Evolutionary conservation across 2,797 vertebrate species (phyloP), one percentile per base, ranked within the genome.

Genomic region (Tiaroga cobitis): DNA sequence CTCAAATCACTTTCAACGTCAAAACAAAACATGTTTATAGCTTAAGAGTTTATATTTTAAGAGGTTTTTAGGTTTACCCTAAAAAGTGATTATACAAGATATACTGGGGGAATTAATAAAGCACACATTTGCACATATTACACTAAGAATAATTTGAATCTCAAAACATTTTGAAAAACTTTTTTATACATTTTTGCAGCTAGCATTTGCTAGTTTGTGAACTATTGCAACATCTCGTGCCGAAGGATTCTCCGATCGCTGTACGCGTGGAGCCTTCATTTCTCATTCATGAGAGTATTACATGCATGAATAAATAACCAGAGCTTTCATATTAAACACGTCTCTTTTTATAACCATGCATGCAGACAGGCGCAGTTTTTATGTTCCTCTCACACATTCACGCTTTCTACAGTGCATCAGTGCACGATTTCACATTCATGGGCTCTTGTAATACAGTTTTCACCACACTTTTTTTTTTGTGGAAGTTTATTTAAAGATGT

Each of bases 251-350:
- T 65, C n/a, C 0, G 4, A 63, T 11, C 5, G 8, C 4, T 10
- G 5, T 59, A 10, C 61, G 37, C 19, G 34, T 29, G 13, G 37
- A 37, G 8, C 24, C 41, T 61, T 32, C 61, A 39, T 74, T 65
- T 41, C 10, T 37, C 61, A 81, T 81, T 56, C 78, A 85, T 41
- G 65, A 37, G 41, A 75, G 24, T 63, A 56, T 80, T 51, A 21
- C 37, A 2, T 4, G 56, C 51, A 85, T 80, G 41, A 85, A 80
- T 85, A 85, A 72, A 85, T 80, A 70, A 61, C 67, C 54, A 51
- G 63, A n/a, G 19, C 39, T n/a, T 80, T 80, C 70, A 37, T 69
- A 59, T 34, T 37, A 80, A 77, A 77, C 54, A 5, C n/a, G 1
- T 34, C 43, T 63, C 43, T 68, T 85, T 85, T 63, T 80, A 65